Evolutionary conservation across 1,140 invertebrate species (phyloP).

Genomic region (Contarinia nasturtii): DNA sequence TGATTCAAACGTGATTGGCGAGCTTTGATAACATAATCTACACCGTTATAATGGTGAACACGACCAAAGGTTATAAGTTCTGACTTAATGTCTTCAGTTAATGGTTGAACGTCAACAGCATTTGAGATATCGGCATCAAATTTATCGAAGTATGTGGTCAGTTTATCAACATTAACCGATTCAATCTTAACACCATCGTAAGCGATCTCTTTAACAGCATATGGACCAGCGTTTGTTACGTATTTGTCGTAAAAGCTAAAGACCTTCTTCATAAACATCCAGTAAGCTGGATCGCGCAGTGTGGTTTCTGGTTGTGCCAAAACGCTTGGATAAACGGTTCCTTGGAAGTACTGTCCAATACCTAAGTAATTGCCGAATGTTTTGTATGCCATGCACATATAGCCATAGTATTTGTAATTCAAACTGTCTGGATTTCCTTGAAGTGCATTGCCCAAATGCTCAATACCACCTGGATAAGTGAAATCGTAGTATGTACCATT

Average conservation of each 20-base stretch:
- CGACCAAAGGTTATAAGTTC: conserved; percentile 13
- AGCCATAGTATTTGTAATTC: conserved; percentile 20
- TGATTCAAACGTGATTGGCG: conserved; percentile 36
- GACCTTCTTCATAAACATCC: conserved; percentile 33
- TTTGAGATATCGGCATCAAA: conserved; percentile 32
- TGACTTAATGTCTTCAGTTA: conserved; percentile 4
- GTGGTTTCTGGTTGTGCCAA: conserved; percentile 29
- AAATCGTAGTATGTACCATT: conserved; percentile 18
- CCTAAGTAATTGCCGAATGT: too few species aligned
- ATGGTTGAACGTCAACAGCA: conserved; percentile 11
- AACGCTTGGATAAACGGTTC: conserved; percentile 18
- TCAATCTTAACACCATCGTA: conserved; percentile 41
- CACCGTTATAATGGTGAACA: conserved; percentile 11
- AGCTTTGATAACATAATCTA: conserved; percentile 18
- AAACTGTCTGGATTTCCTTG: conserved; percentile 28
- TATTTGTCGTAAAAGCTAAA: conserved; percentile 26
- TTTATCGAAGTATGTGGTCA: conserved; percentile 39
- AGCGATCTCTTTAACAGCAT: conserved; percentile 32
- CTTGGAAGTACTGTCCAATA: too few species aligned
- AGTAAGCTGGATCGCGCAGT: conserved; percentile 37
- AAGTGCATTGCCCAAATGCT: conserved; percentile 29
- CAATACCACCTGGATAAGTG: conserved; percentile 26
- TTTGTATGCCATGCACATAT: conserved; percentile 8
- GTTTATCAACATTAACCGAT: conserved; percentile 34
- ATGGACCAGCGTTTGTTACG: conserved; percentile 25